Base-by-base conservation (phyloP, 2,113 vertebrate genomes). In the Castor canadensis region DNA sequence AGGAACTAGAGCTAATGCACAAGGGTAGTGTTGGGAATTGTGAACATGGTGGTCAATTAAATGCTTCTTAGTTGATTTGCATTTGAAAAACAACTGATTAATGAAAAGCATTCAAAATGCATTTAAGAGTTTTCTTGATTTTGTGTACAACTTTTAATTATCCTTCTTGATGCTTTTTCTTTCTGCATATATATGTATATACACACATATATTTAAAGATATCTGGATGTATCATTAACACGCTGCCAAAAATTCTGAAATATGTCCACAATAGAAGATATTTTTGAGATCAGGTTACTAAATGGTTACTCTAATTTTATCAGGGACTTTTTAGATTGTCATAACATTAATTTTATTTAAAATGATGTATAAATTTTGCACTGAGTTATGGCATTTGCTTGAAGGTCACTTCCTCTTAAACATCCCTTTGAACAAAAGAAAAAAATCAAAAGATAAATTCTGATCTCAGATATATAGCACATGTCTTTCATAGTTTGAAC, bases 41-140 rank as follows among this genome's bases (percentile, higher is more conserved):
- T 89, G n/a, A 94, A 81, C 58, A 96, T 19, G 72, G 52, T 43
- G 84, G 90, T 97, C 89, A 96, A 93, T 95, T 92, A 97, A 93
- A 92, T 54, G 40, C 76, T 93, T 71, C 90, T 93, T 82, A 49
- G 67, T 62, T 90, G 66, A 97, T 97, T 97, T 97, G 58, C 96
- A 97, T 97, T 93, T 96, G 92, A 97, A 96, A 96, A 91, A 89
- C 92, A 95, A 83, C 79, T 97, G 96, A 95, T 95, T 94, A 97
- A 95, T 95, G 94, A 90, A 66, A 87, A 89, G 20, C 43, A 89
- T 84, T 81, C 94, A 75, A 96, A 87, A 91, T 71, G 45, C 43
- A 43, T 93, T 94, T 85, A 90, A 95, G 84, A 96, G 90, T 93
- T 83, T 79, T 85, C 80, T 93, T 97, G 95, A 97, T 96, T 97